Percentiles rank a stretch among this genome's conserved stretches.
Evolutionary conservation across 2,797 vertebrate species (phyloP).

Genomic region (Hippocampus kuda): DNA sequence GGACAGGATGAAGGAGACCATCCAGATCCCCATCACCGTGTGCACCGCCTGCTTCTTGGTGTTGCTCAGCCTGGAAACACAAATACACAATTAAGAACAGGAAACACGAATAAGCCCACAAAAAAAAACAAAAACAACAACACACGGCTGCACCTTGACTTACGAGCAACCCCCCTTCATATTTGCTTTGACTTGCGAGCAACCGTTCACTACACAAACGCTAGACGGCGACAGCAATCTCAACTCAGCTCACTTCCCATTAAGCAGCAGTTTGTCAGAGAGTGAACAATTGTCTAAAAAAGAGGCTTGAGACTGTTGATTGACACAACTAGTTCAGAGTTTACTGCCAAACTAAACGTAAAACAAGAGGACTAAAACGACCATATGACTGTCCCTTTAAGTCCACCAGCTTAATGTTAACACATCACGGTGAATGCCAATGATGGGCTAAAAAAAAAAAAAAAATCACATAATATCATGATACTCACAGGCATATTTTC

Average conservation of each 20-base stretch:
- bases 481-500: not conserved
- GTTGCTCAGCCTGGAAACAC: constrained; percentile 76
- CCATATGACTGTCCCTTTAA: no score
- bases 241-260: no score
- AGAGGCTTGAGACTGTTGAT: no score
- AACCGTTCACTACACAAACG: no score
- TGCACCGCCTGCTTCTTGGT: constrained; percentile 91
- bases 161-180: not conserved
- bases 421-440: not conserved
- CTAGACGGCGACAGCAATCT: no score
- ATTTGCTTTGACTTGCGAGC: no score
- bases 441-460: not conserved
- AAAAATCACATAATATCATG: not conserved
- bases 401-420: not conserved
- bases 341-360: no score
- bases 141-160: not conserved
- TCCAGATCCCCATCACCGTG: constrained; percentile 94
- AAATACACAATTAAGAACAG: constrained; percentile 19
- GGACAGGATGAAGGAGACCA: constrained; percentile 90
- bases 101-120: not conserved
- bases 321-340: no score
- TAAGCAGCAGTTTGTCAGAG: no score
- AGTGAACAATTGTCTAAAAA: no score
- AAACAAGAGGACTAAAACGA: no score
- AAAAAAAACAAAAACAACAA: not conserved